Evolutionary conservation across 2,113 vertebrate genomes (phyloP).

Genomic region (Phainopepla nitens): DNA sequence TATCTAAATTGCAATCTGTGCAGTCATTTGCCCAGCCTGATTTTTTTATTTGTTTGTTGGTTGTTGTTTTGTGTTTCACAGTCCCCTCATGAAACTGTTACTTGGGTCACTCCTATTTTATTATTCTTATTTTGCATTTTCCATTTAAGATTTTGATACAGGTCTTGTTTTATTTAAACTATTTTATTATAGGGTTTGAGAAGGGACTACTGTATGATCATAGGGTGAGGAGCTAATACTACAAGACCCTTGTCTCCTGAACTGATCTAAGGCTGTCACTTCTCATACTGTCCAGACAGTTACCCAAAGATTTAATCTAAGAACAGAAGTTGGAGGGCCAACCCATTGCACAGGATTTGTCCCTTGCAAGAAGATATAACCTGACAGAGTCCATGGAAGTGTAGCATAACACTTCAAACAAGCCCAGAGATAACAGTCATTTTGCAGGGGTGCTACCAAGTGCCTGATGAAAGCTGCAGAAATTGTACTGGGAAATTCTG

Average conservation of each 20-base stretch:
- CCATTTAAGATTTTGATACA: not conserved
- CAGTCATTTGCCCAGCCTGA: not conserved
- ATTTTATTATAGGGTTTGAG: not conserved
- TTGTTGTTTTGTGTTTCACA: not conserved
- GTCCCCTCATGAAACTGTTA: not conserved
- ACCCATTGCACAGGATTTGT: not conserved
- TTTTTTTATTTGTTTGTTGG: not conserved
- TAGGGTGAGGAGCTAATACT: not conserved
- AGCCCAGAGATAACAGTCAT: constrained; percentile 42
- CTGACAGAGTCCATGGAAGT: not conserved
- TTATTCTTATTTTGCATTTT: not conserved
- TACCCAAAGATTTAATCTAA: not conserved
- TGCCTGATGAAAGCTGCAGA: constrained; percentile 31
- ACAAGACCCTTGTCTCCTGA: not conserved
- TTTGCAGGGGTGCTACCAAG: not conserved
- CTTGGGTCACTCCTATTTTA: not conserved
- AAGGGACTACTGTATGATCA: not conserved
- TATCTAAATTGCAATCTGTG: constrained; percentile 19
- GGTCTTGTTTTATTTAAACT: not conserved
- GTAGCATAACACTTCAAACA: not conserved
- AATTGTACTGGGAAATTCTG: not conserved
- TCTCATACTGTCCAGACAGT: not conserved
- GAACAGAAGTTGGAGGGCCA: not conserved
- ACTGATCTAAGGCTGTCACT: not conserved
- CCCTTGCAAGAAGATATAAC: not conserved